Base-by-base conservation (phyloP, 1,140 invertebrate genomes). In the Portunus trituberculatus region DNA sequence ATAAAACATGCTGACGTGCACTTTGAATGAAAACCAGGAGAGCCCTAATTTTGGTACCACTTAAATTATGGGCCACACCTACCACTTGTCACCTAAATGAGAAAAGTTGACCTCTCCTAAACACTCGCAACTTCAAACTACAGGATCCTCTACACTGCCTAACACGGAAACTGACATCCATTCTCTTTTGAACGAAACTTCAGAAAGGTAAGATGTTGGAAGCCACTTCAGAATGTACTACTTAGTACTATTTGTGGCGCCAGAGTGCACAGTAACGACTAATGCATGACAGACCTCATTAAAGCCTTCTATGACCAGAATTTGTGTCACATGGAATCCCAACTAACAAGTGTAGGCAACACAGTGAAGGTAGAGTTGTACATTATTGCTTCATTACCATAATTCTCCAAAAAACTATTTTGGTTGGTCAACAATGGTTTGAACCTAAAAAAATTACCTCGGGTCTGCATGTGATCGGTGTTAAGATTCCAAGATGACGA, bases 341-440 rank as follows among this genome's bases (percentile, higher is more conserved):
- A 95, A 95, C 94, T 86, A 59, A 88, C 86, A 82, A 89, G 94
- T 95, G 83, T 67, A 83, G 83, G 52, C 83, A 91, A 92, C 92
- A 92, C 92, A 87, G 84, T 59, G 67, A 92, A 92, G 87, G 86
- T 92, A 86, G 59, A 67, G 90, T 84, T 92, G 94, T 59, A 87
- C 83, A 92, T 95, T 95, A 95, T 95, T 95, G 94, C 94, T 95
- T 95, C 94, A 92, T 92, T 95, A 95, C 91, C 94, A 95, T 95
- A 45, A 92, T 92, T 67, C 94, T 87, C 82, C 82, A 86, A 95
- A 94, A 82, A 46, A 91, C 28, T 83, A 94, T 83, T 93, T 94
- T 94, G 93, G 93, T 76, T 76, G 31, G 52, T 89, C 52, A 45
- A 32, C 90, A 46, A 14, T 48, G 87, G 86, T 90, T 76, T 28